These are phyloP conservation scores for Cremastinae sp. DNA, from an alignment of 2,888 invertebrate species.

Conservation along the genomic window DNA sequence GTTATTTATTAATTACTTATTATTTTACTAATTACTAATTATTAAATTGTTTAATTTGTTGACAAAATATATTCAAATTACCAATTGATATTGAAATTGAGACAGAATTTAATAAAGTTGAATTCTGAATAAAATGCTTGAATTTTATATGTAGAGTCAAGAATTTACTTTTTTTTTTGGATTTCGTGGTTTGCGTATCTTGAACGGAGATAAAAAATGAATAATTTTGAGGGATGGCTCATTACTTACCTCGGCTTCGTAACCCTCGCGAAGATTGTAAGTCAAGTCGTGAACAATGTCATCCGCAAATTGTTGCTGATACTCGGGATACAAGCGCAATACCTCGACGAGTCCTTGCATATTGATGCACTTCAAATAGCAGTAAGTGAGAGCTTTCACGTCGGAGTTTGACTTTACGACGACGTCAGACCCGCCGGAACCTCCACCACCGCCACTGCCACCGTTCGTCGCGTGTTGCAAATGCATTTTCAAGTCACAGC, in stretches of 20 bases:
- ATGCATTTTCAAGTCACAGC: constrained; percentile 94
- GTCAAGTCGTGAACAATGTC: constrained; percentile 98
- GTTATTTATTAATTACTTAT: too few species aligned
- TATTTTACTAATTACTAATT: too few species aligned
- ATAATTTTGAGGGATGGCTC: too few species aligned
- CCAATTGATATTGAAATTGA: too few species aligned
- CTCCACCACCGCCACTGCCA: constrained; percentile 82
- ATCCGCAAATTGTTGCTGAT: constrained; percentile 95
- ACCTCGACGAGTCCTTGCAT: constrained; percentile 95
- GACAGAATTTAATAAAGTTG: too few species aligned
- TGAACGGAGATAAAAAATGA: too few species aligned
- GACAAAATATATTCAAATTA: too few species aligned
- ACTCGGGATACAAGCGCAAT: constrained; percentile 94
- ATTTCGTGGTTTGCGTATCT: too few species aligned
- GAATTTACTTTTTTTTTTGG: too few species aligned
- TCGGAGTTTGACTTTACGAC: constrained; percentile 97
- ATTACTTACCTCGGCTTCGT: constrained; percentile 92
- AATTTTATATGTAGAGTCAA: too few species aligned
- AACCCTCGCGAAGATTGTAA: constrained; percentile 95
- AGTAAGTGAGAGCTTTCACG: constrained; percentile 96
- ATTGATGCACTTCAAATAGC: constrained; percentile 96
- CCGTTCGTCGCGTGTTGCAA: constrained; percentile 85
- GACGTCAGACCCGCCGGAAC: constrained; percentile 85
- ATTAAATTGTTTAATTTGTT: too few species aligned
- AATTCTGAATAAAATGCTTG: too few species aligned